A percentile compares a stretch with the other conserved stretches of the same genome.
phyloP scores from a whole-genome alignment of 2,113 vertebrate genomes.

The Cyanistes caeruleus region DNA sequence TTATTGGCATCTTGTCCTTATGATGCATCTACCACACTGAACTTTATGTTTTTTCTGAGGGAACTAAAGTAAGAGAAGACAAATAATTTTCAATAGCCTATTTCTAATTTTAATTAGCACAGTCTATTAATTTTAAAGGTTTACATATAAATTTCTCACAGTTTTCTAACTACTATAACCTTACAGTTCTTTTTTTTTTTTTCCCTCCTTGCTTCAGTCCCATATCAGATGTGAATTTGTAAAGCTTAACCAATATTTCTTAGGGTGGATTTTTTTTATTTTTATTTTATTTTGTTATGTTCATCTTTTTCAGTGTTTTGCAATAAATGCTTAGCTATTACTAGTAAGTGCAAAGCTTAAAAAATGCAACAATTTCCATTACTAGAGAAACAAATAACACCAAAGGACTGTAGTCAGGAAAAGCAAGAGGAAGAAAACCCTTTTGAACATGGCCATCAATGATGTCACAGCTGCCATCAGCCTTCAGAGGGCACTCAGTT shows the following conservation, averaged over 20 bases:
- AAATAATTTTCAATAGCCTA: conserved; percentile 33
- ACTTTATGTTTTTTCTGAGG: not conserved
- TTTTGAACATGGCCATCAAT: not conserved
- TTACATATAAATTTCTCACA: not conserved
- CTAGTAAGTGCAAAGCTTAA: not conserved
- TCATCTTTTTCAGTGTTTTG: not conserved
- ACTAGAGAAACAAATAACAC: not conserved
- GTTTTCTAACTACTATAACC: not conserved
- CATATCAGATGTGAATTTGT: not conserved
- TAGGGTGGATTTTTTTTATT: not conserved
- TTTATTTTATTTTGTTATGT: not conserved
- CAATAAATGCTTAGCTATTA: not conserved
- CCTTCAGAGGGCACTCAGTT: not conserved
- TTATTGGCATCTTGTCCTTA: conserved; percentile 32
- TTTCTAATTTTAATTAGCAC: conserved; percentile 49
- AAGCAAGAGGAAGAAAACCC: not conserved
- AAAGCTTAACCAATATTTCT: not conserved
- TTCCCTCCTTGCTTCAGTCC: not conserved
- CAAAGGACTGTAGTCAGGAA: not conserved
- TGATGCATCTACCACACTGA: not conserved
- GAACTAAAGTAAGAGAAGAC: not conserved
- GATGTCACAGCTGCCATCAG: not conserved
- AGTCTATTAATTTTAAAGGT: conserved; percentile 37
- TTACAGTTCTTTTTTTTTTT: not conserved
- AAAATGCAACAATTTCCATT: not conserved